These are phyloP conservation scores for Anseranas semipalmata DNA, from an alignment of 2,113 vertebrate genomes.

Conservation along the genomic window DNA sequence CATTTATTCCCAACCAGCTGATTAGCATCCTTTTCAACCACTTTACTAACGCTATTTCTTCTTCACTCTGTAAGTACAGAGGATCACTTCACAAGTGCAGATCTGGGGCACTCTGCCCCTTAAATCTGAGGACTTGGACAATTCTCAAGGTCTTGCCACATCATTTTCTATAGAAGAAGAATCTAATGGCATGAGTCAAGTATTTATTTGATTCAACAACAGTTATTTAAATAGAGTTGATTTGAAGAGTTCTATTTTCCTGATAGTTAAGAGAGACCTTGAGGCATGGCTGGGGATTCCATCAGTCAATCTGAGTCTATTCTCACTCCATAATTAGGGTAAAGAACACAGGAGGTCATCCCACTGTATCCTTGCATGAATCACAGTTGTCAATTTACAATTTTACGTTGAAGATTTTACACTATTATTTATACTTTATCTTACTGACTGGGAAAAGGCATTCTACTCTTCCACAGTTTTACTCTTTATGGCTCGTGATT, in stretches of 20 bases:
- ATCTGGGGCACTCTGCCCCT: background rate
- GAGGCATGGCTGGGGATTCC: background rate
- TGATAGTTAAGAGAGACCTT: background rate
- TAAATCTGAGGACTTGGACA: background rate
- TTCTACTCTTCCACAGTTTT: background rate
- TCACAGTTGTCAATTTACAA: background rate
- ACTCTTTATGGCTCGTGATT: background rate
- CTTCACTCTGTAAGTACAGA: background rate
- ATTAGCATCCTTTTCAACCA: background rate
- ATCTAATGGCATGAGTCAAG: background rate
- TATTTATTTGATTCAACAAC: background rate
- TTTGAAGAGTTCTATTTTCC: background rate
- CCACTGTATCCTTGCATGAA: background rate
- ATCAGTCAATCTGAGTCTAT: background rate
- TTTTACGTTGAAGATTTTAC: background rate
- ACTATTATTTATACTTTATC: background rate
- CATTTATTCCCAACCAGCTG: too few species aligned
- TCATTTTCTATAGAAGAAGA: background rate
- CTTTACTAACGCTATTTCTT: background rate
- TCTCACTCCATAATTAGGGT: background rate
- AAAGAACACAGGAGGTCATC: background rate
- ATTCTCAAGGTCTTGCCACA: background rate
- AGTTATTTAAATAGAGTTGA: background rate
- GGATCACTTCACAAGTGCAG: background rate
- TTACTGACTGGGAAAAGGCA: background rate